Base-by-base conservation (phyloP, 37 sponge, comb jelly and placozoan species). In the Spongia lamella region DNA sequence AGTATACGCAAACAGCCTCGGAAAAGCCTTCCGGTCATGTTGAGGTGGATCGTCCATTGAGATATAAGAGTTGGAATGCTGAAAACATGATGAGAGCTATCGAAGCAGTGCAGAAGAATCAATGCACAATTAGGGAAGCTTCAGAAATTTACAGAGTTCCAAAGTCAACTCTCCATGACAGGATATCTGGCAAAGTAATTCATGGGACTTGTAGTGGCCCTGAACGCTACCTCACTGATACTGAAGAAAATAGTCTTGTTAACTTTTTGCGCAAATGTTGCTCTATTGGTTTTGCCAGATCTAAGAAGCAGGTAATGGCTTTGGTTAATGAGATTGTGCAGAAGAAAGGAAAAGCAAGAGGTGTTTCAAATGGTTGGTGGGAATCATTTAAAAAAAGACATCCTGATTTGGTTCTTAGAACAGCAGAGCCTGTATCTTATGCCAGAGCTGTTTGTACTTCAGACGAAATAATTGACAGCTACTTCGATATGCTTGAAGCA, bases 401-500 rank as follows among this genome's bases (percentile, higher is more conserved):
- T 56, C 57, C 57, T 2, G 25, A 25, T 6, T 5, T 56, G 7
- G 25, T 25, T 3, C 57, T 56, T 3, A 56, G 25, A 56, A 2
- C 2, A 26, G 66, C 36, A 30, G 6, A 9, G 7, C 3, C 66
- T 26, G 3, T 7, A n/a, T 2, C 66, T 26, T 34, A 34, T 1
- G 66, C 66, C n/a, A 6, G 4, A 34, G 36, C 37, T 7, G 7
- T 3, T 5, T 21, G 5, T 34, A 63, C 54, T 52, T 16, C 16
- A 16, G 19, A 4, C 2, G 6, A 70, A 26, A 29, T 70, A 2
- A 3, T 70, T 1, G 6, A 58, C 54, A 35, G 72, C 3, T 70
- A 70, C 7, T 70, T 37, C 47, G 72, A 70, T 26, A 6, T 70
- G 2, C 61, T 70, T 1, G 7, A 70, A 70, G 26, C 64, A n/a